A percentile compares a stretch with the other conserved stretches of the same genome.
These are phyloP conservation scores for Mobula hypostoma DNA, from an alignment of 2,113 vertebrate genomes.

Conservation along the genomic window DNA sequence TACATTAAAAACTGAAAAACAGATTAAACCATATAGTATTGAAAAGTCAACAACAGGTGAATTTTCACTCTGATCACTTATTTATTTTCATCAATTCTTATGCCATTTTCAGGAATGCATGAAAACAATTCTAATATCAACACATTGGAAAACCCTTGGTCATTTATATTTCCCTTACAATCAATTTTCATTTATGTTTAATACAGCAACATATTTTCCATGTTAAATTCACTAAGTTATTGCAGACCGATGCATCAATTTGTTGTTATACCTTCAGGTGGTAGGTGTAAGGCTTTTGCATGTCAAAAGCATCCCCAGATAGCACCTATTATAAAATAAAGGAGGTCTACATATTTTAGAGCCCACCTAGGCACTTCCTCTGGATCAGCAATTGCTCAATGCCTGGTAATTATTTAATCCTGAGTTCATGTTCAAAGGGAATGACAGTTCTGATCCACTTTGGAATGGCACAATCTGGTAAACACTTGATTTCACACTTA, in stretches of 20 bases:
- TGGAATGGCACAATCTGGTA: slow-evolving; percentile 75
- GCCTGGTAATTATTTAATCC: slow-evolving; percentile 70
- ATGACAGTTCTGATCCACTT: slow-evolving; percentile 73
- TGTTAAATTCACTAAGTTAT: slow-evolving; percentile 45
- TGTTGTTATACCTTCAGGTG: slow-evolving; percentile 58
- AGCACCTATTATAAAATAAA: slow-evolving; percentile 31
- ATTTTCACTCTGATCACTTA: slow-evolving; percentile 55
- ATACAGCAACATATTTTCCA: slow-evolving; percentile 61
- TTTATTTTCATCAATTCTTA: slow-evolving; percentile 77
- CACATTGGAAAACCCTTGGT: slow-evolving; percentile 72
- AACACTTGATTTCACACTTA: slow-evolving; percentile 71
- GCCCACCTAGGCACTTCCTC: slow-evolving; percentile 28
- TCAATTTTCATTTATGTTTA: slow-evolving; percentile 46
- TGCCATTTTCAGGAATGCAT: slow-evolving; percentile 94
- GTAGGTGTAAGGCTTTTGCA: slow-evolving; percentile 62
- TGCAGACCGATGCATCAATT: slow-evolving; percentile 28
- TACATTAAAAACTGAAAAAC: background rate
- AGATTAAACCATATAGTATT: background rate
- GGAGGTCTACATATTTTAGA: slow-evolving; percentile 26
- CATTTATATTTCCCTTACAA: slow-evolving; percentile 67
- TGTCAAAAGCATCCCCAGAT: slow-evolving; percentile 56
- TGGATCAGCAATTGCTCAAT: slow-evolving; percentile 52
- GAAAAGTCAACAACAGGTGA: slow-evolving; percentile 14
- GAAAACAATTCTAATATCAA: slow-evolving; percentile 91
- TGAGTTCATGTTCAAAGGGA: slow-evolving; percentile 75